These are phyloP conservation scores for Zenarchopterus dispar DNA, from an alignment of 2,797 vertebrate genomes.

Conservation along the genomic window DNA sequence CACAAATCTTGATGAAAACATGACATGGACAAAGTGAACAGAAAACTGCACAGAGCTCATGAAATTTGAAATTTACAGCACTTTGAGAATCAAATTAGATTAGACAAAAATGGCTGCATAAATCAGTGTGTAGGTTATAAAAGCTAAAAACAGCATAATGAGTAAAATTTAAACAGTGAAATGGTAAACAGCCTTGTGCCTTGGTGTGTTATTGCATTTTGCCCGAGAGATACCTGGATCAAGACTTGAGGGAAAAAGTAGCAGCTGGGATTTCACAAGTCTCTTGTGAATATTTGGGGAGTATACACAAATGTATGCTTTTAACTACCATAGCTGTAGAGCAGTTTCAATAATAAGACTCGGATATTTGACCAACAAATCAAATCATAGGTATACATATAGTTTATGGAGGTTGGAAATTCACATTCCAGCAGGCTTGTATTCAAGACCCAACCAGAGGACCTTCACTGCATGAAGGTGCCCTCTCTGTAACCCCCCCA, in stretches of 20 bases:
- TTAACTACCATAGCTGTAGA: slow-evolving; percentile 1
- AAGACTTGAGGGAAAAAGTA: slow-evolving; percentile 25
- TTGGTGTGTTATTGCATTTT: slow-evolving; percentile 21
- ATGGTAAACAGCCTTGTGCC: slow-evolving; percentile 37
- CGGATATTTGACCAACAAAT: no score
- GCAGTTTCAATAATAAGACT: slow-evolving; percentile 10
- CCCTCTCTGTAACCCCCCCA: no score
- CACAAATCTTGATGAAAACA: slow-evolving; percentile 16
- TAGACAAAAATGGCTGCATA: neutral
- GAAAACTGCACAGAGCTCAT: neutral
- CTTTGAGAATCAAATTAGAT: slow-evolving; percentile 6
- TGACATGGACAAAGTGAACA: neutral
- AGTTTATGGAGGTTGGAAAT: no score
- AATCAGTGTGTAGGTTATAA: slow-evolving; percentile 15
- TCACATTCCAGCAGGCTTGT: no score
- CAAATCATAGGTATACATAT: no score
- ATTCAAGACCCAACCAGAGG: no score
- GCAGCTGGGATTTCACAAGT: slow-evolving; percentile 9
- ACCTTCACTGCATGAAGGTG: no score
- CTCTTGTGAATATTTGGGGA: slow-evolving; percentile 7
- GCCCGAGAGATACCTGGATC: slow-evolving; percentile 4
- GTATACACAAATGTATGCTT: slow-evolving; percentile 3
- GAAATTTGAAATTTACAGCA: neutral
- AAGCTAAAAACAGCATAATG: neutral
- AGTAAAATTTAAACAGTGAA: slow-evolving; percentile 22